phyloP scores from a whole-genome alignment of 2,888 invertebrate genomes.

The Lasioglossum malachurum region DNA sequence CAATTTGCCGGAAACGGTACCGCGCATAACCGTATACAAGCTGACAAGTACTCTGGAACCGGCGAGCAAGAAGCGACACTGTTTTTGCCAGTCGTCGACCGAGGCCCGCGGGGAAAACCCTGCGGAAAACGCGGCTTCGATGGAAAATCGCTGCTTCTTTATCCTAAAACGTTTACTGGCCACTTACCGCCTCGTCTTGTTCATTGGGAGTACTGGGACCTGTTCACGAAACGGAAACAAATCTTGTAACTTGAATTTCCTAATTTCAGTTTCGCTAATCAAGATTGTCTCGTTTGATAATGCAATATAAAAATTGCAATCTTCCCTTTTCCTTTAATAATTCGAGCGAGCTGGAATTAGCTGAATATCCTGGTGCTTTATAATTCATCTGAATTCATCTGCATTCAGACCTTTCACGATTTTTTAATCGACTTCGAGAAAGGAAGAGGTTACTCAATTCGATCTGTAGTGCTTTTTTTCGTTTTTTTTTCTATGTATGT shows the following conservation, averaged over 20 bases:
- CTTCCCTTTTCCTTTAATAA: no score
- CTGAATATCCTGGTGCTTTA: no score
- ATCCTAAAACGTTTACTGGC: neutral
- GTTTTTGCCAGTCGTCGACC: slow-evolving; percentile 39
- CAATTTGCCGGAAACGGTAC: slow-evolving; percentile 38
- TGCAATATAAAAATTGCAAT: no score
- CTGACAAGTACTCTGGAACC: slow-evolving; percentile 19
- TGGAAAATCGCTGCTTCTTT: neutral
- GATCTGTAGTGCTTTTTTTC: no score
- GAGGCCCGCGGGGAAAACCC: slow-evolving; percentile 44
- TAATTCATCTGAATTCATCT: no score
- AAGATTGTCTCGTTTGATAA: no score
- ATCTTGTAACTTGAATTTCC: neutral
- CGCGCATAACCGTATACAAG: slow-evolving; percentile 49
- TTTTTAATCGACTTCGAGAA: no score
- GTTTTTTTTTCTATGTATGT: no score
- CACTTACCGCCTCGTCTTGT: neutral
- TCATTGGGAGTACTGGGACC: neutral
- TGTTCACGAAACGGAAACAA: neutral
- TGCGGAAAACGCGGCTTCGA: slow-evolving; percentile 6
- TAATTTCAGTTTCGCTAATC: neutral
- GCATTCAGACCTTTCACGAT: no score
- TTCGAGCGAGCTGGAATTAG: no score
- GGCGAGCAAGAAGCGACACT: slow-evolving; percentile 33
- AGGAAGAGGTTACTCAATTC: no score